Percentiles rank a stretch among this genome's conserved stretches.
Conservation (phyloP, 2,888 invertebrate genomes). For the Torymus texanus region DNA sequence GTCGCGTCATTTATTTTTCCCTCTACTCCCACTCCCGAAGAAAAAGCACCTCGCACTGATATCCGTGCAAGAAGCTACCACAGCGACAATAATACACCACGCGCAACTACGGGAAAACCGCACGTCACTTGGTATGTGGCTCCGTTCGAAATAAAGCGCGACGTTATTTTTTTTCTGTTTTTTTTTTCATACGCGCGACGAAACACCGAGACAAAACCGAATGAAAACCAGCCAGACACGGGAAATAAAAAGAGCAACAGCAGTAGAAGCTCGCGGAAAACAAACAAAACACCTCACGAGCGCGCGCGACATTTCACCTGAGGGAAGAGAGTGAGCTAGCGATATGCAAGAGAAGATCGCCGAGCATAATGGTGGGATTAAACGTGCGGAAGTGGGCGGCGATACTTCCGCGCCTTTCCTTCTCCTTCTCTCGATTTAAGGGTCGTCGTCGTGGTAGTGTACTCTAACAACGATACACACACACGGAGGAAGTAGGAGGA, state of each 20-base stretch:
- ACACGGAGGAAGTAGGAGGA: slow-evolving; percentile 11
- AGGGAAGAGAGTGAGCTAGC: neutral
- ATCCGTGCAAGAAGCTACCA: too few species aligned
- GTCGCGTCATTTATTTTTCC: too few species aligned
- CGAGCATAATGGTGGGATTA: slow-evolving; percentile 32
- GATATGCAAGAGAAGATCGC: neutral
- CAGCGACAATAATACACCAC: too few species aligned
- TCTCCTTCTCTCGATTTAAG: slow-evolving; percentile 48
- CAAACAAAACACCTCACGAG: neutral
- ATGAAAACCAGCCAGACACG: too few species aligned
- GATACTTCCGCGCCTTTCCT: slow-evolving; percentile 30
- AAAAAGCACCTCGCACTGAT: too few species aligned
- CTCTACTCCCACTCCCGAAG: too few species aligned
- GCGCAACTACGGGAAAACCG: slow-evolving; percentile 5
- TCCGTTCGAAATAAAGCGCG: slow-evolving; percentile 12
- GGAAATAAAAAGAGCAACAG: too few species aligned
- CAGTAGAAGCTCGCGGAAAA: neutral
- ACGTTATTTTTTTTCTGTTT: neutral
- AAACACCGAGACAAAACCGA: too few species aligned
- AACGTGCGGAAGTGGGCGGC: slow-evolving; percentile 47
- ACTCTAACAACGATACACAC: neutral
- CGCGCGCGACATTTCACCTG: slow-evolving; percentile 25
- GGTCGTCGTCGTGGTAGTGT: neutral
- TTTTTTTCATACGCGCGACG: neutral
- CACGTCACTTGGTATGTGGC: neutral